phyloP scores from a whole-genome alignment of 2,113 vertebrate genomes.

The Datnioides undecimradiatus region DNA sequence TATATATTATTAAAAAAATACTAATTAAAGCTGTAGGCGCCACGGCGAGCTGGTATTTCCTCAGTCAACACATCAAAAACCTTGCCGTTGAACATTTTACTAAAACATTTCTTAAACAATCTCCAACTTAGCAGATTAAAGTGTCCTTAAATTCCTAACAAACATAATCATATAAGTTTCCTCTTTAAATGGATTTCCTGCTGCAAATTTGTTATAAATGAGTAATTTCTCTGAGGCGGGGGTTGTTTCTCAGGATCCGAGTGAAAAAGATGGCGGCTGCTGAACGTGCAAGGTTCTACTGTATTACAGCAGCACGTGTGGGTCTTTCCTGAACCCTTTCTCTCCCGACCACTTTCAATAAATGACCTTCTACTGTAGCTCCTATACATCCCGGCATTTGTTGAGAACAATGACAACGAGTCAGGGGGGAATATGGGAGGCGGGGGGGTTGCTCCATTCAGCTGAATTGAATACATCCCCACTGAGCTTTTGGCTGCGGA shows the following conservation, averaged over 20 bases:
- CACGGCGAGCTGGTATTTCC: background rate
- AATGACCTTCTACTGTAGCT: conserved; percentile 37
- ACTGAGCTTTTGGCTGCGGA: conserved; percentile 52
- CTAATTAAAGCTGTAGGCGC: background rate
- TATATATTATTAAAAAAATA: too few species aligned
- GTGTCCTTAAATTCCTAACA: background rate
- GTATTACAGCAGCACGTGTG: background rate
- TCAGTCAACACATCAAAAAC: background rate
- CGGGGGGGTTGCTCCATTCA: conserved; percentile 26
- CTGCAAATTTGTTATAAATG: background rate
- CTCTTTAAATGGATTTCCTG: background rate
- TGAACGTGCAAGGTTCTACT: conserved; percentile 2
- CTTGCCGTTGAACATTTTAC: background rate
- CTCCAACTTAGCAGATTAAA: background rate
- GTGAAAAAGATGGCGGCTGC: background rate
- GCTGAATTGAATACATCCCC: conserved; percentile 59
- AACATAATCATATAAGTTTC: too few species aligned
- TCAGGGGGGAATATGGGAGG: background rate
- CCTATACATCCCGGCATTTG: background rate
- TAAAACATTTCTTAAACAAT: too few species aligned
- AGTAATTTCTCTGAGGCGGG: background rate
- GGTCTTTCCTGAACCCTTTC: background rate
- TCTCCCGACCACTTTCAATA: conserved; percentile 1
- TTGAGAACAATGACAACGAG: conserved; percentile 39
- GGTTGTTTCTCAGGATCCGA: background rate